phyloP scores from a whole-genome alignment of 1,140 invertebrate genomes.

The Xylocopa sonorina region DNA sequence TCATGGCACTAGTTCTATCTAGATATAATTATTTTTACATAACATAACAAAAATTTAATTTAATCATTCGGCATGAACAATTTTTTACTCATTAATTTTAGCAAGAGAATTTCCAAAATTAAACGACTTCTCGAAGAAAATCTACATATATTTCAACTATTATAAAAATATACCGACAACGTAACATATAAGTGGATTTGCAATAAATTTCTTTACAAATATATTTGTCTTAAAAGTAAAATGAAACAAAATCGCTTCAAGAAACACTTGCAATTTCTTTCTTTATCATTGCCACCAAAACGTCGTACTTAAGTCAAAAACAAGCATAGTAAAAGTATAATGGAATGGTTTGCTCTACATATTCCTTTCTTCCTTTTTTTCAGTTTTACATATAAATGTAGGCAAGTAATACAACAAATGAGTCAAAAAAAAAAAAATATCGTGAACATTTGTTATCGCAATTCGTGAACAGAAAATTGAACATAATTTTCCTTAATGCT shows the following conservation, averaged over 20 bases:
- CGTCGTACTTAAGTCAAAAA: slow-evolving; percentile 23
- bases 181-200: slow-evolving; percentile 5
- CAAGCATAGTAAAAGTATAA: slow-evolving; percentile 40
- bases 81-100: slow-evolving; percentile 15
- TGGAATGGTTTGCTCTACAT: slow-evolving; percentile 50
- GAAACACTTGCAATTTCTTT: slow-evolving; percentile 3
- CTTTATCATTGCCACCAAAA: not conserved
- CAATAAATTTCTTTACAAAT: slow-evolving; percentile 36
- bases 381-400: slow-evolving; percentile 24
- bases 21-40: slow-evolving; percentile 9
- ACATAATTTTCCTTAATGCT: slow-evolving; percentile 25
- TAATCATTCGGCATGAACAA: slow-evolving; percentile 5
- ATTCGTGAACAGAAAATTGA: not conserved
- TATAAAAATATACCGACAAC: slow-evolving; percentile 38
- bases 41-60: not conserved
- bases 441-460: slow-evolving; percentile 11
- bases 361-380: slow-evolving; percentile 11
- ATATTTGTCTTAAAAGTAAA: slow-evolving; percentile 33
- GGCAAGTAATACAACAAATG: slow-evolving; percentile 28
- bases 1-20: slow-evolving; percentile 45
- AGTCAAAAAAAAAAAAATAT: slow-evolving; percentile 4
- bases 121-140: slow-evolving; percentile 13
- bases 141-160: slow-evolving; percentile 33
- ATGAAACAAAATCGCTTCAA: slow-evolving; percentile 26
- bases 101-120: slow-evolving; percentile 28